phyloP scores from a whole-genome alignment of 2,888 invertebrate genomes.

The Erebia aethiops region DNA sequence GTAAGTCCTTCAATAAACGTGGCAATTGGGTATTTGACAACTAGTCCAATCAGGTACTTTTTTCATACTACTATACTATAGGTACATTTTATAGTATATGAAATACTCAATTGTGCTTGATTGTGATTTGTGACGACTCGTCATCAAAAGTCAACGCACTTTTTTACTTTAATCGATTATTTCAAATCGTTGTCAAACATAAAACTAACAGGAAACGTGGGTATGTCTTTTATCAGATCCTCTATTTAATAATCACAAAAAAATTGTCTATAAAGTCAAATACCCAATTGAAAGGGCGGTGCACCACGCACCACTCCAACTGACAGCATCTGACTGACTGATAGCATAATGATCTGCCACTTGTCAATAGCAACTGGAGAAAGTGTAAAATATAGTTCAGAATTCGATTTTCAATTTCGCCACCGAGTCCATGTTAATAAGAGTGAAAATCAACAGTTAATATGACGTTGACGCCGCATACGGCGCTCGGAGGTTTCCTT shows the following conservation, averaged over 20 bases:
- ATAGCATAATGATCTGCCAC: conserved; percentile 63
- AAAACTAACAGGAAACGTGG: too few relatives aligned
- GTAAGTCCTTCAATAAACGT: too few relatives aligned
- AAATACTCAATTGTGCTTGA: too few relatives aligned
- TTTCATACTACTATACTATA: too few relatives aligned
- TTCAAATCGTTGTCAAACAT: too few relatives aligned
- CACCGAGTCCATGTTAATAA: conserved; percentile 52
- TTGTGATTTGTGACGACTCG: too few relatives aligned
- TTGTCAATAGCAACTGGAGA: conserved; percentile 25
- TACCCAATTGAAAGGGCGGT: conserved; percentile 14
- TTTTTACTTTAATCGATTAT: too few relatives aligned
- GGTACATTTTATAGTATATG: too few relatives aligned
- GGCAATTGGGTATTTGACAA: too few relatives aligned
- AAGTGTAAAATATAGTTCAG: conserved; percentile 31
- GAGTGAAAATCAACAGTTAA: conserved; percentile 74
- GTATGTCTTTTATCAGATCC: too few relatives aligned
- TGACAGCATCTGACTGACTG: conserved; percentile 58
- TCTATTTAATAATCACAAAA: background rate
- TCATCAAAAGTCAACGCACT: too few relatives aligned
- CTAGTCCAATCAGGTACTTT: too few relatives aligned
- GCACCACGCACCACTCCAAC: background rate
- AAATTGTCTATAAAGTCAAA: background rate
- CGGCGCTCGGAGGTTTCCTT: conserved; percentile 54
- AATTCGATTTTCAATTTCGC: conserved; percentile 37
- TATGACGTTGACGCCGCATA: conserved; percentile 60